Percentiles rank a stretch among this genome's conserved stretches.
Evolutionary conservation across 2,888 invertebrate genomes (phyloP).

Genomic region (Melanotus villosus): DNA sequence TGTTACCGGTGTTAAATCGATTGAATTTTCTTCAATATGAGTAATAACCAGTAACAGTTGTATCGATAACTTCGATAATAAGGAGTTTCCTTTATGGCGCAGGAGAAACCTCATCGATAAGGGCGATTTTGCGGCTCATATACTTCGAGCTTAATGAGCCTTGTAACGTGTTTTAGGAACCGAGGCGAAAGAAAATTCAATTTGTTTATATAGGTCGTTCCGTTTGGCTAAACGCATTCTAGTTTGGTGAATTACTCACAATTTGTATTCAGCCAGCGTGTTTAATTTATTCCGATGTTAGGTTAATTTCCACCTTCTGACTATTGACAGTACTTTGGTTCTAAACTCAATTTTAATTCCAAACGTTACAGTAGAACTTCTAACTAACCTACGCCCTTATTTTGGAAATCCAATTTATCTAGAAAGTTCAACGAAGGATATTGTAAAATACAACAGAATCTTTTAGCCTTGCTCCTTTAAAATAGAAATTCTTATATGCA

Average conservation of each 20-base stretch:
- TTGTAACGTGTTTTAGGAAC: constrained; percentile 48
- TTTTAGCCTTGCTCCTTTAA: too few relatives aligned
- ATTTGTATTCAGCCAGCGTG: constrained; percentile 45
- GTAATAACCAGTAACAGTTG: constrained; percentile 24
- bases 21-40: constrained; percentile 18
- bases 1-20: too few relatives aligned
- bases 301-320: constrained; percentile 47
- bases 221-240: constrained; percentile 48
- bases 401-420: too few relatives aligned
- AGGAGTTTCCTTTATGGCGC: constrained; percentile 39
- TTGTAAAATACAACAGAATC: too few relatives aligned
- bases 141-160: constrained; percentile 47
- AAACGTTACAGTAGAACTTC: constrained; percentile 1
- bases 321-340: constrained; percentile 43
- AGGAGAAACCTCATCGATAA: constrained; percentile 45
- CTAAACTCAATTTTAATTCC: constrained; percentile 36
- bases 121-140: constrained; percentile 48
- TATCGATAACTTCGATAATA: constrained; percentile 36
- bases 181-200: constrained; percentile 48
- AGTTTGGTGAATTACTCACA: constrained; percentile 47
- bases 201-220: constrained; percentile 49
- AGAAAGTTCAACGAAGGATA: too few relatives aligned
- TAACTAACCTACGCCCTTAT: background rate
- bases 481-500: too few relatives aligned
- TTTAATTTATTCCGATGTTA: constrained; percentile 47